phyloP scores from a whole-genome alignment of 2,888 invertebrate species.

The Netelia fuscicornis region DNA sequence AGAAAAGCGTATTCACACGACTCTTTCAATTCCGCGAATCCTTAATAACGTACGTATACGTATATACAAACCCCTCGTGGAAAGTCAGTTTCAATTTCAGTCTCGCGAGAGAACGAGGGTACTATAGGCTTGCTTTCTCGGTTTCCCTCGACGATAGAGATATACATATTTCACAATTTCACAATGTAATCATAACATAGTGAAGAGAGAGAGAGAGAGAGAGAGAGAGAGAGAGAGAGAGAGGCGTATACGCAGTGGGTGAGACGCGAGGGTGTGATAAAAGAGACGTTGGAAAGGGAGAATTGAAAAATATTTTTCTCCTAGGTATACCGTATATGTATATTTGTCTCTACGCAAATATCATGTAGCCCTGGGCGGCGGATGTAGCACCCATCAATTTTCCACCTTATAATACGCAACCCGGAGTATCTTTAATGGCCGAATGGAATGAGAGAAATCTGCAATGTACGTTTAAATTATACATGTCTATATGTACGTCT shows the following conservation, averaged over 20 bases:
- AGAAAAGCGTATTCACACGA: slow-evolving; percentile 13
- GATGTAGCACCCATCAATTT: slow-evolving; percentile 33
- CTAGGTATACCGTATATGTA: neutral
- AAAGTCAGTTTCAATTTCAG: slow-evolving; percentile 42
- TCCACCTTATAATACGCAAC: slow-evolving; percentile 31
- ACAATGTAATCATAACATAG: slow-evolving; percentile 23
- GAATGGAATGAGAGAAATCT: slow-evolving; percentile 1
- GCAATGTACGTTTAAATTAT: neutral
- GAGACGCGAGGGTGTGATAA: neutral
- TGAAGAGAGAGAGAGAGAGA: neutral
- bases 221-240: neutral
- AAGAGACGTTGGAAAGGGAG: neutral
- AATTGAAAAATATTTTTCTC: slow-evolving; percentile 38
- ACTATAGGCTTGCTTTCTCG: neutral
- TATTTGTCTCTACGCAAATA: neutral
- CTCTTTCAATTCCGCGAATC: neutral
- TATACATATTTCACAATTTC: slow-evolving; percentile 28
- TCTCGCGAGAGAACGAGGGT: slow-evolving; percentile 10
- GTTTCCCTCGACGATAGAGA: slow-evolving; percentile 7
- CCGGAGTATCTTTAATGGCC: slow-evolving; percentile 42
- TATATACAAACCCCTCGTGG: neutral
- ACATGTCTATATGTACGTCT: slow-evolving; percentile 8
- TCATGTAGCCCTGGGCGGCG: slow-evolving; percentile 6
- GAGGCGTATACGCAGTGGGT: neutral
- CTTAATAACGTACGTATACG: neutral